These are phyloP conservation scores for Indri indri DNA, from an alignment of 2,113 vertebrate genomes.

Conservation along the genomic window DNA sequence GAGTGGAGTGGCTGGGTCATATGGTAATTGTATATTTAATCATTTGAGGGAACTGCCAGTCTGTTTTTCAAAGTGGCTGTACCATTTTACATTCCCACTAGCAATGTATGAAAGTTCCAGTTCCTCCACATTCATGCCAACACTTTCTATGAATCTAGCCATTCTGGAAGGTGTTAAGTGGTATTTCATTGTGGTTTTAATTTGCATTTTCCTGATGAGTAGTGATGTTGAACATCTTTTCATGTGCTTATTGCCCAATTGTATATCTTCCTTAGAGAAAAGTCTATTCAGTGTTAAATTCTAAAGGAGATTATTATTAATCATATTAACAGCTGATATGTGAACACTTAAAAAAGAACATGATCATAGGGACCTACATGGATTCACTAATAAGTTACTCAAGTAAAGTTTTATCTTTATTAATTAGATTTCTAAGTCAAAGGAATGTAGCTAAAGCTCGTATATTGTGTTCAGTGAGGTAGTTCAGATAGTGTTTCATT, in stretches of 20 bases:
- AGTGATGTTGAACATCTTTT: constrained; percentile 4
- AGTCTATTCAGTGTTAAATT: constrained; percentile 11
- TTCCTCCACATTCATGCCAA: not conserved
- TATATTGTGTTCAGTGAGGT: not conserved
- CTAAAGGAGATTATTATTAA: constrained; percentile 20
- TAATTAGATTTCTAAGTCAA: constrained; percentile 44
- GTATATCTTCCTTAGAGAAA: constrained; percentile 42
- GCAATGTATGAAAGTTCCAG: not conserved
- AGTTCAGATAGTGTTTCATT: constrained; percentile 11
- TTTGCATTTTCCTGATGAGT: constrained; percentile 26
- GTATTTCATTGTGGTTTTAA: constrained; percentile 1
- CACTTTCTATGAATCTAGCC: not conserved
- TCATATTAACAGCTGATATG: not conserved
- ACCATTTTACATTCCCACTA: constrained; percentile 3
- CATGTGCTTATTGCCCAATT: constrained; percentile 20
- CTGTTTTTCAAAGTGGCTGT: not conserved
- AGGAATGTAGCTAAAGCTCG: not conserved
- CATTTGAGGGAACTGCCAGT: constrained; percentile 32
- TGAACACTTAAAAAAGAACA: not conserved
- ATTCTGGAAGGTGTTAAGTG: not conserved
- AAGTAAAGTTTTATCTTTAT: constrained; percentile 44
- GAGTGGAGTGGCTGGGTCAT: not conserved
- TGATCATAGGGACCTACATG: constrained; percentile 1
- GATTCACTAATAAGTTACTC: constrained; percentile 30
- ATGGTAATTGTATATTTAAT: constrained; percentile 26